Percentiles rank a stretch among this genome's conserved stretches.
phyloP scores from a whole-genome alignment of 1,140 invertebrate species.

The Lepidurus couesii region DNA sequence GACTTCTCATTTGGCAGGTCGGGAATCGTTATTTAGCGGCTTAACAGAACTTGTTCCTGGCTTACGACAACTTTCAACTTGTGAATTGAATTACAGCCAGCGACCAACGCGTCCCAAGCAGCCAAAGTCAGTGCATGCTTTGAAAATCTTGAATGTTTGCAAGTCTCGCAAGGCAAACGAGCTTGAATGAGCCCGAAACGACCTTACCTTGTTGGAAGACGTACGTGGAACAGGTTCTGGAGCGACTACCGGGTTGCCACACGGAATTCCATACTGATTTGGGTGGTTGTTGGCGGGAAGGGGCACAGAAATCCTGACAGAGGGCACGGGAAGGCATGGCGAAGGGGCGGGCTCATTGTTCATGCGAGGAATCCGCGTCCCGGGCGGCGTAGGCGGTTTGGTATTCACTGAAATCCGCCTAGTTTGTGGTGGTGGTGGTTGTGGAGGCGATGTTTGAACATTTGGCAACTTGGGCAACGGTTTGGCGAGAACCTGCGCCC shows the following conservation, averaged over 20 bases:
- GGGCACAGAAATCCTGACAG: not conserved
- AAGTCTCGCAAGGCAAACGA: not conserved
- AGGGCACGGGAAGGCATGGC: not conserved
- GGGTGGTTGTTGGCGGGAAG: not conserved
- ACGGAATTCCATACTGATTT: not conserved
- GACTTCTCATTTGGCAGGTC: too few species aligned
- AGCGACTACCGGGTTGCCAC: not conserved
- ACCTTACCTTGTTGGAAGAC: not conserved
- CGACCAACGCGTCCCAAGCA: not conserved
- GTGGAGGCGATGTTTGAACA: not conserved
- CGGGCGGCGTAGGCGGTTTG: not conserved
- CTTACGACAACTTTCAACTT: not conserved
- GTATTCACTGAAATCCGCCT: not conserved
- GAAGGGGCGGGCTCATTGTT: not conserved
- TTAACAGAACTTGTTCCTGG: too few species aligned
- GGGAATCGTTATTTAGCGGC: too few species aligned
- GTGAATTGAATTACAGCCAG: not conserved
- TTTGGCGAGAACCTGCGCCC: not conserved
- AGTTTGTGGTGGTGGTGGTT: not conserved
- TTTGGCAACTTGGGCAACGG: not conserved
- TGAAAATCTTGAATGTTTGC: not conserved
- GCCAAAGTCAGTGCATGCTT: not conserved
- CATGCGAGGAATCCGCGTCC: not conserved
- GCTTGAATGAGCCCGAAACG: conserved; percentile 14
- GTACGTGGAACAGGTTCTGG: conserved; percentile 4